Base-by-base conservation (phyloP, 2,888 invertebrate genomes). In the Noctua comes region DNA sequence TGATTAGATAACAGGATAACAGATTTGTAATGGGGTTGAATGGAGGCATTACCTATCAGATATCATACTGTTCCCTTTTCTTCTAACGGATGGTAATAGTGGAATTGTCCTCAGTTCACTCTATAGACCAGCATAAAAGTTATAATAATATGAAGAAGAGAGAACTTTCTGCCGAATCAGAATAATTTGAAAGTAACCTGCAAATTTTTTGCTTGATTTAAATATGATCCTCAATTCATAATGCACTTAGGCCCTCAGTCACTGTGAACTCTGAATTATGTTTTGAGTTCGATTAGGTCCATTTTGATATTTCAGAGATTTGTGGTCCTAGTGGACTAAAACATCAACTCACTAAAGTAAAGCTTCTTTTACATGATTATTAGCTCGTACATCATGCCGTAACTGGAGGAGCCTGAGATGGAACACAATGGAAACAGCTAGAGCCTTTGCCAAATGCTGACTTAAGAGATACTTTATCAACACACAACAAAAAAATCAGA, bases 1-100 rank as follows among this genome's bases (percentile, higher is more conserved):
- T 11, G 36, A 80, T 65, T 65, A n/a, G 66, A 66, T 66, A 40
- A 65, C 40, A 5, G 54, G 54, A 36, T 65, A 59, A n/a, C 4
- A 1, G 13, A 24, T 18, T 59, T 43, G 27, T 43, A 51, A 57
- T 57, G 57, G 40, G 31, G 48, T 76, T n/a, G 48, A 66, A 66
- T 48, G 31, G n/a, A n/a, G 1, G 8, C n/a, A 46, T 46, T 71
- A 10, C 7, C 21, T 54, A 7, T 5, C 3, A 24, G 24, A 13
- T 80, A 73, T 72, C 2, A 36, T 18, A 54, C 18, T 24, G 7
- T 6, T 24, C 43, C 24, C 21, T 36, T 70, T 78, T 51, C 8
- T 43, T 62, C 3, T 7, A 36, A 36, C 5, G 21, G 62, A 21
- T 36, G 62, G 21, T 64, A 21, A 21, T 10, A 0, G 62, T 21